Evolutionary conservation across 2,888 invertebrate species (phyloP), one percentile per base, ranked within the genome.

Genomic region (Euclidia mi): DNA sequence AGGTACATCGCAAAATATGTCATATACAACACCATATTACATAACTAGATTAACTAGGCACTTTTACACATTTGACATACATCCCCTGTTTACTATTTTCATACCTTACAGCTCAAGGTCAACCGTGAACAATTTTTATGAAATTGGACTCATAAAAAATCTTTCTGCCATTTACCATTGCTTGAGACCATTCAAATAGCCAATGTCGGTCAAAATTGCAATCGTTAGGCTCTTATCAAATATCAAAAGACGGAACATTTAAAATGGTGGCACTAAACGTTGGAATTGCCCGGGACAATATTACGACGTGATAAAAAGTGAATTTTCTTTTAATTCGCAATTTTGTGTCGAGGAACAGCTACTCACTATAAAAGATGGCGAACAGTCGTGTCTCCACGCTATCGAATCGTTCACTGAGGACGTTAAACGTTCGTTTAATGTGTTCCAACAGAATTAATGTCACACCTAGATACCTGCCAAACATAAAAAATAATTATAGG

Each of bases 261-360:
- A 76, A 84, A 82, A 78, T 77, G 78, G 70, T 62, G 71, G 71
- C 77, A 79, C 73, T 84, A 80, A 87, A 85, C 82, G 78, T 71
- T 69, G 76, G 67, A 82, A 85, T 85, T 81, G 78, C 78, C 72
- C 73, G 78, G 78, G 81, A 79, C 77, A 74, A 83, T 83, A 83
- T 86, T 80, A 87, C 87, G 85, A 87, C 78, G 78, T 57, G 71
- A 83, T 89, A 88, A 89, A 82, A 84, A 81, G 79, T 68, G 80
- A 83, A 84, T 85, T 84, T 82, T 84, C 83, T 82, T 85, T 88
- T 87, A 89, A 88, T 87, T 88, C 81, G 82, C 83, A 81, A 84
- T 86, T 85, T 79, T 81, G 81, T 82, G 84, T 85, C 78, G 78
- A 80, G 78, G 74, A 81, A 84, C 79, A 78, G 79, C 79, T 81